Evolutionary conservation across 1,140 invertebrate species (phyloP).

Genomic region (Zaprionus tsacasi): DNA sequence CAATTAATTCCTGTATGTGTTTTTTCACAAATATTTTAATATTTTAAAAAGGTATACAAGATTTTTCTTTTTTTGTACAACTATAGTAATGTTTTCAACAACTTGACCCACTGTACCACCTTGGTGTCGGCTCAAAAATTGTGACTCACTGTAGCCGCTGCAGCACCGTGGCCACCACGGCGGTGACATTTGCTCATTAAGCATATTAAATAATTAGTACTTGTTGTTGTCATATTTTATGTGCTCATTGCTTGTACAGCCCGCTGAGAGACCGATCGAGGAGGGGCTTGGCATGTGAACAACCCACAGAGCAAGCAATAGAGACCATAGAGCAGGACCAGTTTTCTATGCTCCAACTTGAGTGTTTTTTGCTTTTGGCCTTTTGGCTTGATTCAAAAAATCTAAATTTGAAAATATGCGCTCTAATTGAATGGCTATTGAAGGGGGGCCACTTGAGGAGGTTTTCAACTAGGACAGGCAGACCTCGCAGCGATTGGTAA

Average conservation of each 20-base stretch:
- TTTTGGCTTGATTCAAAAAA: constrained; percentile 33
- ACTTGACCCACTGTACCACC: constrained; percentile 45
- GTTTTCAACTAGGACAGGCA: constrained; percentile 4
- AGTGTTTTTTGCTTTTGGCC: constrained; percentile 37
- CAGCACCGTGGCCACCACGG: constrained; percentile 57
- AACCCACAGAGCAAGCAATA: background rate
- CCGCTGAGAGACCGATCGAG: constrained; percentile 62
- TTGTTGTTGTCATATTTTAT: constrained; percentile 79
- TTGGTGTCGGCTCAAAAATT: constrained; percentile 7
- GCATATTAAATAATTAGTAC: constrained; percentile 79
- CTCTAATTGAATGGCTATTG: constrained; percentile 64
- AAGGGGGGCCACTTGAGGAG: constrained; percentile 9
- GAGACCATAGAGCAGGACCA: constrained; percentile 53
- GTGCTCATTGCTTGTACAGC: constrained; percentile 63
- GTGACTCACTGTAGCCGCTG: constrained; percentile 39
- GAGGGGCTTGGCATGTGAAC: constrained; percentile 12
- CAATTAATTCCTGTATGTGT: too few species aligned
- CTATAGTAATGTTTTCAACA: background rate
- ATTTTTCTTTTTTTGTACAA: too few species aligned
- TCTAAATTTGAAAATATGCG: constrained; percentile 30
- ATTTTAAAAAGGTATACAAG: too few species aligned
- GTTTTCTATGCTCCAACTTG: constrained; percentile 48
- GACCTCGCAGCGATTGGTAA: constrained; percentile 8
- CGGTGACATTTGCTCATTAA: constrained; percentile 78
- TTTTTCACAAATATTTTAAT: too few species aligned